These are phyloP conservation scores for Cheilosia soror DNA, from an alignment of 2,888 invertebrate genomes.

Conservation along the genomic window DNA sequence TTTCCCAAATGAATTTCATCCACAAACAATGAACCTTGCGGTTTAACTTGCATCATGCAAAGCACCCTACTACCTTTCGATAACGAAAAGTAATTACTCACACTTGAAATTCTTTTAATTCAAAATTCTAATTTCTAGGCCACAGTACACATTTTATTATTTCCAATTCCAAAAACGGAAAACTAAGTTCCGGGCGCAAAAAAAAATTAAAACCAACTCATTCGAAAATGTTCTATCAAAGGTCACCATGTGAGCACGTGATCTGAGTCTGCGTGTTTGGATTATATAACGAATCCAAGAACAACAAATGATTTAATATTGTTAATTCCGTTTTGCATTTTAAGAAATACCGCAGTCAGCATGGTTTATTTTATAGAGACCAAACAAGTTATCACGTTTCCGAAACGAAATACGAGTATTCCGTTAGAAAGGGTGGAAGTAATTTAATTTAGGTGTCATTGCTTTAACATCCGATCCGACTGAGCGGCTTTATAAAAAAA, in stretches of 20 bases:
- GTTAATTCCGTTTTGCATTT: background rate
- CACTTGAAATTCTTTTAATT: background rate
- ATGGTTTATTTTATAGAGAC: background rate
- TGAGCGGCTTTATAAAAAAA: background rate
- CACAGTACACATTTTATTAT: background rate
- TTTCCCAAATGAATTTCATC: too few species aligned
- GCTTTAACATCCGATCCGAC: constrained; percentile 29
- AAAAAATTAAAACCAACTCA: constrained; percentile 8
- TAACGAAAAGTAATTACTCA: background rate
- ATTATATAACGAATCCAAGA: constrained; percentile 41
- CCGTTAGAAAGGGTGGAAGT: constrained; percentile 25
- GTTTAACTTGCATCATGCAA: background rate
- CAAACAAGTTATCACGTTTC: constrained; percentile 15
- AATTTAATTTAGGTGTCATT: constrained; percentile 28
- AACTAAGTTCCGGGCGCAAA: constrained; percentile 17
- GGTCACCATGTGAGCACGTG: constrained; percentile 42
- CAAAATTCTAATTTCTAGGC: background rate
- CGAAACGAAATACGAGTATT: constrained; percentile 9
- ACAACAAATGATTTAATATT: constrained; percentile 23
- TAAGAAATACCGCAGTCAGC: constrained; percentile 9
- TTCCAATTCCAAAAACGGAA: constrained; percentile 9
- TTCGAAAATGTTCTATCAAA: constrained; percentile 20
- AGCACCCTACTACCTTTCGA: background rate
- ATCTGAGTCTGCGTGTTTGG: constrained; percentile 38
- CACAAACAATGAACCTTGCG: background rate